Percentiles rank a stretch among this genome's conserved stretches.
Evolutionary conservation across 2,797 vertebrate species (phyloP).

Genomic region (Orientallactaga sibirica): DNA sequence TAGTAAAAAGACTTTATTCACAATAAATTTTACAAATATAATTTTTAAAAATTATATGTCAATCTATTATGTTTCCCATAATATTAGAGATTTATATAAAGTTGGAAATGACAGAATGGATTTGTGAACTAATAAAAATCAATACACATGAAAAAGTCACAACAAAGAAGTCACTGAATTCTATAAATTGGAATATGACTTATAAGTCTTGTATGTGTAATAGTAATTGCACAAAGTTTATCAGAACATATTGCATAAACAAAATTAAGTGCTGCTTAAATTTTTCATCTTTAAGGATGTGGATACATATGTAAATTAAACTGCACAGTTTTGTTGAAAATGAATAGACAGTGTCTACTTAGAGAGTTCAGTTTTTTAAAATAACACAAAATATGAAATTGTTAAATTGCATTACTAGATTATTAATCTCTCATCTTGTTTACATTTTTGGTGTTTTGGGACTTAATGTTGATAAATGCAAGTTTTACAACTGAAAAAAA

Average conservation of each 20-base stretch:
- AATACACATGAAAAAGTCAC: slow-evolving; percentile 81
- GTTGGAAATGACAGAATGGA: slow-evolving; percentile 91
- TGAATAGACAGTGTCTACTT: slow-evolving; percentile 67
- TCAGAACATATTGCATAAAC: slow-evolving; percentile 54
- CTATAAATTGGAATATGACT: slow-evolving; percentile 83
- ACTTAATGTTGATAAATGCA: slow-evolving; percentile 71
- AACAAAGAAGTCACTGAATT: slow-evolving; percentile 81
- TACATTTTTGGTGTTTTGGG: slow-evolving; percentile 86
- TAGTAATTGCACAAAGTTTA: slow-evolving; percentile 79
- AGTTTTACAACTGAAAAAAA: slow-evolving; percentile 82
- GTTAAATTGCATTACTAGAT: slow-evolving; percentile 64
- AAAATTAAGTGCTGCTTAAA: slow-evolving; percentile 76
- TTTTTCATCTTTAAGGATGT: slow-evolving; percentile 74
- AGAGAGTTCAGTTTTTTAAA: slow-evolving; percentile 66
- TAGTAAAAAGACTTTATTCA: slow-evolving; percentile 99
- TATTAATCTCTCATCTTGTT: slow-evolving; percentile 75
- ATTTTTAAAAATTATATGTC: slow-evolving; percentile 99
- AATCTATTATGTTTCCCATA: slow-evolving; percentile 92
- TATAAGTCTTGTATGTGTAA: slow-evolving; percentile 76
- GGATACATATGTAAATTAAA: slow-evolving; percentile 77
- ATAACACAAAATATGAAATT: slow-evolving; percentile 72
- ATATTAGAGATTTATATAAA: slow-evolving; percentile 95
- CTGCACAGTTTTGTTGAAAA: slow-evolving; percentile 75
- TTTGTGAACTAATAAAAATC: slow-evolving; percentile 92
- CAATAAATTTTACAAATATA: slow-evolving; percentile 99